Evolutionary conservation across 2,888 invertebrate genomes (phyloP).

Genomic region (Phragmatobia fuliginosa): DNA sequence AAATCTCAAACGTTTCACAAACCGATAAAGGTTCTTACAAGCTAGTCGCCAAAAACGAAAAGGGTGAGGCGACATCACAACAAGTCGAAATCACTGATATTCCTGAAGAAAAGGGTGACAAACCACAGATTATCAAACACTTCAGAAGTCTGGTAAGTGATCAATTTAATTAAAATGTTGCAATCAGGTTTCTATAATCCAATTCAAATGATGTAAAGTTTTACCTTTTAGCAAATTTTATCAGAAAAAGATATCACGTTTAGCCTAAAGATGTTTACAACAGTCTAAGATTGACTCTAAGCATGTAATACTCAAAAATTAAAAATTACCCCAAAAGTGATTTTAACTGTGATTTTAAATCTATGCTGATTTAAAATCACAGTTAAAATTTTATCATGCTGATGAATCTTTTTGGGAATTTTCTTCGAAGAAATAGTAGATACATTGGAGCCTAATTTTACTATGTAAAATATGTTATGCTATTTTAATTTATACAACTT

Average conservation of each 20-base stretch:
- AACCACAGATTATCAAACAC: constrained; percentile 93
- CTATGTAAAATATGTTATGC: no score
- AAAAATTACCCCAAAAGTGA: no score
- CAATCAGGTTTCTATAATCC: neutral
- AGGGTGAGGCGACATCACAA: constrained; percentile 96
- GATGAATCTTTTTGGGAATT: neutral
- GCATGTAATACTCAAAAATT: no score
- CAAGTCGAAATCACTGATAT: constrained; percentile 95
- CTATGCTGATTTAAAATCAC: no score
- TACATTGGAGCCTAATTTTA: no score
- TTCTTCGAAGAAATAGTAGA: neutral
- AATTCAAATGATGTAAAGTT: neutral
- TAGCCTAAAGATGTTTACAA: neutral
- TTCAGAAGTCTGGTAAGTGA: constrained; percentile 90
- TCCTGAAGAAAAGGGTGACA: constrained; percentile 92
- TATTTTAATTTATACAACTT: neutral
- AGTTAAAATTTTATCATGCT: no score
- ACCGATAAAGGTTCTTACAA: constrained; percentile 96
- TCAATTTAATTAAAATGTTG: constrained; percentile 2
- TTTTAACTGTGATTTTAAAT: no score
- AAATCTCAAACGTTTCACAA: constrained; percentile 93
- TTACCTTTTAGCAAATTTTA: rapidly evolving
- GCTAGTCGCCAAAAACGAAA: constrained; percentile 96
- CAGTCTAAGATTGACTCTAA: neutral
- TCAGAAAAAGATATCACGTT: neutral